Evolutionary conservation across 2,888 invertebrate genomes (phyloP).

Genomic region (Hypena proboscidalis): DNA sequence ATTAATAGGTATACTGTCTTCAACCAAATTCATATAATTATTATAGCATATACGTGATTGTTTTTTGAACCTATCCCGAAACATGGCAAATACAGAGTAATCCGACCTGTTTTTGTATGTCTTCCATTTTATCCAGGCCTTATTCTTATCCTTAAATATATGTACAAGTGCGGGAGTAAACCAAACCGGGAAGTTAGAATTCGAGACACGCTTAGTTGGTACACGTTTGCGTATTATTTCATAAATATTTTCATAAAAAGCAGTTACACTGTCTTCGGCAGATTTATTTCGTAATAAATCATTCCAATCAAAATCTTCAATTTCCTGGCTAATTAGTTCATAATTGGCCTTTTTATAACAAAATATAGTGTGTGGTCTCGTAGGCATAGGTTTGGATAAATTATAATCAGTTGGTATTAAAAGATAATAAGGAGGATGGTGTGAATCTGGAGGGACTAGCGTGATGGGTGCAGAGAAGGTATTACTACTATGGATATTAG

Average conservation of each 20-base stretch:
- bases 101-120: too few species aligned
- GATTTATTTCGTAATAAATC: background rate
- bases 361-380: background rate
- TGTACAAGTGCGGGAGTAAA: too few species aligned
- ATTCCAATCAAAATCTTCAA: background rate
- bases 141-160: too few species aligned
- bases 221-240: background rate
- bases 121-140: too few species aligned
- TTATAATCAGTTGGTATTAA: background rate
- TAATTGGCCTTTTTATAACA: background rate
- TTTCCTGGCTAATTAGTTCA: background rate
- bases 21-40: too few species aligned
- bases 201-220: background rate
- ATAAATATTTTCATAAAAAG: background rate
- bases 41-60: too few species aligned
- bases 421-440: background rate
- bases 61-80: too few species aligned
- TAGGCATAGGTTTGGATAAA: background rate
- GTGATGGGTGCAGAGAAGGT: constrained; percentile 3
- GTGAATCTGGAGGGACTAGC: background rate
- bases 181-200: too few species aligned
- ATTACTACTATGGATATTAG: background rate
- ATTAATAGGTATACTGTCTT: too few species aligned
- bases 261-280: background rate
- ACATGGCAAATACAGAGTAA: too few species aligned